Conservation (phyloP, 2,113 vertebrate species). For the Pelobates fuscus region DNA sequence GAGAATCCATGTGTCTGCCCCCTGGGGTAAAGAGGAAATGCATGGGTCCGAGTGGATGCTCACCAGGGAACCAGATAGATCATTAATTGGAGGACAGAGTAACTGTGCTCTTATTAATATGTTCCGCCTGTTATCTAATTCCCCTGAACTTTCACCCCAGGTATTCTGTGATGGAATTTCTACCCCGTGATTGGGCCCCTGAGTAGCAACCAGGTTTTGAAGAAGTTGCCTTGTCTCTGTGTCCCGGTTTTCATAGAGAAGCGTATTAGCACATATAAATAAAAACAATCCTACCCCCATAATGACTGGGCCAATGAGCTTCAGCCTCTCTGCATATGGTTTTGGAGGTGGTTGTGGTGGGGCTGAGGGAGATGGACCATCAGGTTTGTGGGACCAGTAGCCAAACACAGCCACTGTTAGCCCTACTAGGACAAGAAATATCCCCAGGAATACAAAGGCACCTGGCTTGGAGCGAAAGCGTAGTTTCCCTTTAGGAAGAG, state of each 20-base stretch:
- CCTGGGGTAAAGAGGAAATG: conserved; percentile 44
- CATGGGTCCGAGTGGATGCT: conserved; percentile 67
- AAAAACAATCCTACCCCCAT: conserved; percentile 97
- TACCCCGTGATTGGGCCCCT: neutral
- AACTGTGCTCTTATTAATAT: conserved; percentile 46
- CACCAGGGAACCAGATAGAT: conserved; percentile 66
- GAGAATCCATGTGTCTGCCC: neutral
- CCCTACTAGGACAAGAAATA: conserved; percentile 84
- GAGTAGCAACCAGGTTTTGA: conserved; percentile 61
- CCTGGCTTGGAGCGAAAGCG: conserved; percentile 88
- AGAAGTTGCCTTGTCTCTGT: conserved; percentile 87
- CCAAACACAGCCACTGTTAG: conserved; percentile 86
- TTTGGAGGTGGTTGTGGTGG: neutral
- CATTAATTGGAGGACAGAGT: conserved; percentile 23
- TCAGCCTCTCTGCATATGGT: conserved; percentile 82
- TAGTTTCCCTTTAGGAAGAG: conserved; percentile 75
- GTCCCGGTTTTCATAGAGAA: conserved; percentile 96
- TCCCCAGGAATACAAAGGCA: conserved; percentile 84
- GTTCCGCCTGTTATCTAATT: conserved; percentile 39
- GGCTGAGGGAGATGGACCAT: conserved; percentile 50
- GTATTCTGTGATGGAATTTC: conserved; percentile 19
- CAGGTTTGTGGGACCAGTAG: conserved; percentile 85
- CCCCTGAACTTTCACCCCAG: conserved; percentile 44
- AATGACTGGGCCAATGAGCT: conserved; percentile 90
- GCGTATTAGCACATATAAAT: conserved; percentile 96